Evolutionary conservation across 1,140 invertebrate genomes (phyloP), one percentile per base, ranked within the genome.

Genomic region (Solen grandis): DNA sequence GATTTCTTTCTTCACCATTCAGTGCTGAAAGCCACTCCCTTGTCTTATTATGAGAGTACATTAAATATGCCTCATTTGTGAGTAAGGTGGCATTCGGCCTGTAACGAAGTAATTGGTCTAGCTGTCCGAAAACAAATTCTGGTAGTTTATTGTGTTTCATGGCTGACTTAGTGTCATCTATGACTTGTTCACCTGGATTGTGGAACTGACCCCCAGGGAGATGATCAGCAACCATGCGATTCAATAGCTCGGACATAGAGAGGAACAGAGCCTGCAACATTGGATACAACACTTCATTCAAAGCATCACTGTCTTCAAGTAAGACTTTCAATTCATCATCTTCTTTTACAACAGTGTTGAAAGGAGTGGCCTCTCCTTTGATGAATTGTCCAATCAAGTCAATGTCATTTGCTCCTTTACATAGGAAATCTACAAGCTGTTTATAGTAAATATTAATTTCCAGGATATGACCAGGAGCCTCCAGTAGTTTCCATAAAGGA

Each of bases 21-120:
- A 84, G 46, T 14, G 31, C 16, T 2, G 55, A 29, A 14, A 83
- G 52, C 83, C 85, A 86, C 14, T 80, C 46, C 14, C 57, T 33
- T 54, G 80, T 84, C 60, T 81, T 86, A 50, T 86, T 84, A 35
- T 76, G 77, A 13, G 70, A 84, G 77, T 82, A 82, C 60, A 84
- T 68, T 0, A 86, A 50, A 59, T 76, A 86, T 19, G 83, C 52
- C 57, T 86, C 78, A 62, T 79, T 81, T 19, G 78, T 59, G 13
- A 84, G n/a, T 27, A 59, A 29, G 16, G 65, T 74, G 16, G 73
- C 68, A 63, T 86, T 86, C 14, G 84, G 84, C 52, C 35, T 54
- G 25, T 66, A 75, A 2, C 63, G 29, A 10, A 82, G 36, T 2
- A 82, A 70, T 29, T 76, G 72, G 41, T 82, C 80, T 5, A 73